Conservation (phyloP, 2,113 vertebrate genomes). For the Vombatus ursinus region DNA sequence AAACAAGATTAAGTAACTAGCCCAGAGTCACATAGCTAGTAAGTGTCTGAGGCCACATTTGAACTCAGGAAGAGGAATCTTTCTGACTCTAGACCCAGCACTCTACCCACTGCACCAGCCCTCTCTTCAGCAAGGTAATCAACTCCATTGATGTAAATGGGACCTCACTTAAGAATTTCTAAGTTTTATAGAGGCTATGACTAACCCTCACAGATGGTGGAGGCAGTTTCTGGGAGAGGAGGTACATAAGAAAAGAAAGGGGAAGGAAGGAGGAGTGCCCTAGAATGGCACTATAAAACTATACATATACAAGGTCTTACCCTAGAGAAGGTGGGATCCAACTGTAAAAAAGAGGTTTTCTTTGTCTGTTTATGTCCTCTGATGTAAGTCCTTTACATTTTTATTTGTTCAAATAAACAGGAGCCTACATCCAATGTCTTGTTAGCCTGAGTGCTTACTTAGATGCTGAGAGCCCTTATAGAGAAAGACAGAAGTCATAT, state of each 20-base stretch:
- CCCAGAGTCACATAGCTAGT: too few relatives aligned
- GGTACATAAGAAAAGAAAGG: background rate
- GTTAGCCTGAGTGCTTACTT: background rate
- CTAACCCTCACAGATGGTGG: background rate
- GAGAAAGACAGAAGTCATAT: background rate
- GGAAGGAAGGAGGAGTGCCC: background rate
- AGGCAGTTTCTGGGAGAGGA: background rate
- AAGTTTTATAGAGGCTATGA: background rate
- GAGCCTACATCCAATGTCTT: background rate
- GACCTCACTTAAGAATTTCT: background rate
- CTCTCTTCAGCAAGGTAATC: background rate
- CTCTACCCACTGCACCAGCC: background rate
- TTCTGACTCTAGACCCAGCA: background rate
- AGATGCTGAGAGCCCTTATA: background rate
- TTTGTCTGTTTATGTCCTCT: background rate
- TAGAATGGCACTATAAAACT: too few relatives aligned
- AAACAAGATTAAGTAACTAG: too few relatives aligned
- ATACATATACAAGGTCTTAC: too few relatives aligned
- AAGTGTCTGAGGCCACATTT: too few relatives aligned
- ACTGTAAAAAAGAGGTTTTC: background rate
- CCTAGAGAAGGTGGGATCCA: background rate
- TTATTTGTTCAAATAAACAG: background rate
- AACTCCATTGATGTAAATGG: background rate
- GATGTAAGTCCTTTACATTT: background rate
- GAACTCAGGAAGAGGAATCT: background rate